Conservation (phyloP, 2,888 invertebrate genomes). For the Chloroclysta siterata region DNA sequence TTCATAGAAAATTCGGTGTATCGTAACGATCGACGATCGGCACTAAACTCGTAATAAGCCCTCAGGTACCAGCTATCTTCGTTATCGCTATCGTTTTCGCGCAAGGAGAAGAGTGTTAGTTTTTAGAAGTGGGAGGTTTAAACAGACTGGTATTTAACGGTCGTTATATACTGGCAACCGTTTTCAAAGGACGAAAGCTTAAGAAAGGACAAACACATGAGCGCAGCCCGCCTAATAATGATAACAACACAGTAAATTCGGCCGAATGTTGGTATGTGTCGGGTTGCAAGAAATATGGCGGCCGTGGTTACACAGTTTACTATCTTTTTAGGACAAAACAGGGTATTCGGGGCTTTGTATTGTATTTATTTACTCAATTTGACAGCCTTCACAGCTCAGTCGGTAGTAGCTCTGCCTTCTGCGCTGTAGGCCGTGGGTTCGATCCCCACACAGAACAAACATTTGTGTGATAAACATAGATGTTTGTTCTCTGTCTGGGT, state of each 20-base stretch:
- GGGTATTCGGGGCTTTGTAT: neutral
- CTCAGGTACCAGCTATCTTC: too few relatives aligned
- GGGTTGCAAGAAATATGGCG: constrained; percentile 30
- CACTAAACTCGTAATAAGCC: too few relatives aligned
- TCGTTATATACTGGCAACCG: neutral
- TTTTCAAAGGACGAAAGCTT: neutral
- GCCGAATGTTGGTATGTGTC: constrained; percentile 48
- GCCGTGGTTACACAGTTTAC: constrained; percentile 12
- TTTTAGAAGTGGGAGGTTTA: neutral
- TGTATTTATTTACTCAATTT: neutral
- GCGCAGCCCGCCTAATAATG: constrained; percentile 53
- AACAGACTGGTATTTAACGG: neutral
- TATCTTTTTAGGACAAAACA: constrained; percentile 18
- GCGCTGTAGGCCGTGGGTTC: too few relatives aligned
- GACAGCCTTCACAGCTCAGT: too few relatives aligned
- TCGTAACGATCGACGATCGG: too few relatives aligned
- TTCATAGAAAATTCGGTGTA: too few relatives aligned
- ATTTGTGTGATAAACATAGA: too few relatives aligned
- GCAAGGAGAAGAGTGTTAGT: too few relatives aligned
- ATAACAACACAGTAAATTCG: constrained; percentile 57
- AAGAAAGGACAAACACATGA: constrained; percentile 49
- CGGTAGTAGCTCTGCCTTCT: too few relatives aligned
- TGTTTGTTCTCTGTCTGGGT: too few relatives aligned
- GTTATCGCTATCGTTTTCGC: too few relatives aligned
- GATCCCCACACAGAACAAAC: too few relatives aligned